Evolutionary conservation across 2,113 vertebrate genomes (phyloP), one percentile per base, ranked within the genome.

Genomic region (Melospiza melodia): DNA sequence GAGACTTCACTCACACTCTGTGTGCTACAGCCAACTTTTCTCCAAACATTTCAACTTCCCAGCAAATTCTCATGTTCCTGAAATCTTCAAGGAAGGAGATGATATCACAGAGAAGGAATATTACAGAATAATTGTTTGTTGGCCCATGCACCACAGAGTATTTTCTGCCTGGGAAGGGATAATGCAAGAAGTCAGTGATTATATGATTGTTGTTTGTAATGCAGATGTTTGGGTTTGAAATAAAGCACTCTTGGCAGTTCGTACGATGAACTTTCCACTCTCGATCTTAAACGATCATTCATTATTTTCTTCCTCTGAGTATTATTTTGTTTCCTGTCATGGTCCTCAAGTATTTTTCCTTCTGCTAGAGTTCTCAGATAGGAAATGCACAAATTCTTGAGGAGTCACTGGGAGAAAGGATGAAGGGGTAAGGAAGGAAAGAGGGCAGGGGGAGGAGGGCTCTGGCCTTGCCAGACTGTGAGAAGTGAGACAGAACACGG

Each of bases 341-440:
- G 0, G 10, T 71, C 51, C 22, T 91, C 37, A 69, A 46, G 13
- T 39, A 57, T 76, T 90, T 82, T 94, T 89, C 55, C 19, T 84
- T 81, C 65, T 94, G 33, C 12, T 13, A 28, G n/a, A 4, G 5
- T 74, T 81, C 43, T 88, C 41, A 27, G 28, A 79, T 24, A 54
- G 83, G 90, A 96, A 97, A 82, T 71, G 11, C 19, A 74, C 18
- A 71, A 77, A 93, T 84, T 86, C 68, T 71, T 84, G 39, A 88
- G 51, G 49, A 43, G 55, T 77, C 51, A 54, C 55, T 86, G 75
- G 43, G 46, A 90, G 90, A 79, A 94, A 91, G 59, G 52, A 80
- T 46, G 51, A 86, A 69, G 37, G 22, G 48, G 27, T 22, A 16
- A 58, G 43, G 17, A 49, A 68, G 48, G 28, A 82, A 62, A 14